Base-by-base conservation (phyloP, 2,888 invertebrate genomes). In the Opisthograptis luteolata region DNA sequence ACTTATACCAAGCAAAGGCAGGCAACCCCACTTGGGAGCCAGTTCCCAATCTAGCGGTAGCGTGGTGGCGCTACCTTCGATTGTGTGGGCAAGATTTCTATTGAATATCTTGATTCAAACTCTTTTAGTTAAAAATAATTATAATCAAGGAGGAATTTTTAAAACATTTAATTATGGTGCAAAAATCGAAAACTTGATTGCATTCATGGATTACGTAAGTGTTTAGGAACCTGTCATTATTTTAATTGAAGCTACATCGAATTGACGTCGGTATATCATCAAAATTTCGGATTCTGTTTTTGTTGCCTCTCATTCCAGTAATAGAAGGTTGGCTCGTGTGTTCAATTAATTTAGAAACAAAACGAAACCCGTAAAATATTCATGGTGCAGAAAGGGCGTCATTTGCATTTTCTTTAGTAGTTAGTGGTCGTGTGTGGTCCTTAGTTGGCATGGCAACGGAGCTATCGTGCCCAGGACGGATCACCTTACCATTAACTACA, bases 351-450 rank as follows among this genome's bases (percentile, higher is more conserved):
- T 73, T 72, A 58, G 58, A 69, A 74, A 74, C 71, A 76, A 75
- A 73, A 74, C 78, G 42, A 49, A 45, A 47, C 73, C 67, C 68
- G 66, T 79, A 75, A 79, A 77, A 77, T 75, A 80, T 81, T 74
- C 79, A 75, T 64, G 39, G 70, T 60, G 54, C 34, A 58, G 67
- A 66, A 73, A 78, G 79, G 79, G 75, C 64, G 68, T 68, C 60
- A 83, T 84, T 84, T 81, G 83, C 83, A 84, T 83, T 67, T 66
- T 67, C 58, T 63, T 68, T 68, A 66, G 76, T 70, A 64, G 72
- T 71, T 70, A 70, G 68, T 72, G 72, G 69, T 79, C 86, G 87
- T 89, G 89, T 88, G 89, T 88, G 89, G 89, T 88, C 89, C 79
- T 79, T 70, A 67, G 88, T 88, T 73, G 64, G 82, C 70, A 86